Evolutionary conservation across 2,797 vertebrate genomes (phyloP).

Genomic region (Helostoma temminkii): DNA sequence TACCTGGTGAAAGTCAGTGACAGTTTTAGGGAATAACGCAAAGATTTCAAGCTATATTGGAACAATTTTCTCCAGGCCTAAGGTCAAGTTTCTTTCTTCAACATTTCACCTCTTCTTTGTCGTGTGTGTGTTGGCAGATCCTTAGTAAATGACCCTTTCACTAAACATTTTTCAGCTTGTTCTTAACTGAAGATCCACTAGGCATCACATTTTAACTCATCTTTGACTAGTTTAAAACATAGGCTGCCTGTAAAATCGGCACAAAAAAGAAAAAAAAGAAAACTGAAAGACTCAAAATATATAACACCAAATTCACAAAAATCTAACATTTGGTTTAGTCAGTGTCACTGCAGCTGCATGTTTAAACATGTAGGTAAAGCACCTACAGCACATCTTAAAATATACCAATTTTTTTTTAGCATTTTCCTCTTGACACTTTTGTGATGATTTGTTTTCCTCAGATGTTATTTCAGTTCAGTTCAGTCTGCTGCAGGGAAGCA

Average conservation of each 20-base stretch:
- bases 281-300: slow-evolving; percentile 40
- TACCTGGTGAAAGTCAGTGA: no score
- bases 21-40: no score
- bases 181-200: neutral
- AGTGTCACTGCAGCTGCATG: neutral
- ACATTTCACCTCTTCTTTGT: slow-evolving; percentile 28
- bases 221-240: neutral
- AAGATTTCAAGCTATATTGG: no score
- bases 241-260: neutral
- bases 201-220: neutral
- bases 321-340: slow-evolving; percentile 28
- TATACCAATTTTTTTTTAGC: neutral
- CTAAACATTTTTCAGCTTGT: slow-evolving; percentile 7
- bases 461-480: slow-evolving; percentile 13
- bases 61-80: no score
- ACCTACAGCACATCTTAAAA: slow-evolving; percentile 11
- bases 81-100: slow-evolving; percentile 22
- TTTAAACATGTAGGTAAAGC: slow-evolving; percentile 25
- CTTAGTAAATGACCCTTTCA: slow-evolving; percentile 16
- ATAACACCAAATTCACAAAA: slow-evolving; percentile 33
- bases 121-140: slow-evolving; percentile 27
- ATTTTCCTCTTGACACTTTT: slow-evolving; percentile 23
- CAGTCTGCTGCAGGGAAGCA: slow-evolving; percentile 23
- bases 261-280: no score
- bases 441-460: slow-evolving; percentile 21